Conservation (phyloP, 1,140 invertebrate genomes). For the Rhyacophila brunnea region DNA sequence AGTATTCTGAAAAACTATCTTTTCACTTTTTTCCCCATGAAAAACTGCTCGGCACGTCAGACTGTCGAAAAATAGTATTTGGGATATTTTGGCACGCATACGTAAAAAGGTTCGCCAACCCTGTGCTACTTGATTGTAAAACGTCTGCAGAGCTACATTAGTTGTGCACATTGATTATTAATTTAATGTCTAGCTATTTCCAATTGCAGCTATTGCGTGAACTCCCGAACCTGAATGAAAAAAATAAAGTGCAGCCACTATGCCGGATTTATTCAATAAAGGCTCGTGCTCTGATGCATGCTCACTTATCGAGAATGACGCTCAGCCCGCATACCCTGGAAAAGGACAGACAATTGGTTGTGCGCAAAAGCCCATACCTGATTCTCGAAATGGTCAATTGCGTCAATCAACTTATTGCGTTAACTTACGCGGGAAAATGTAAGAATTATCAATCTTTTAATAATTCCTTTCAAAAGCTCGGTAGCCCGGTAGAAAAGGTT, state of each 20-base stretch:
- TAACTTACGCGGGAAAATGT: conserved; percentile 89
- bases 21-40: too few species aligned
- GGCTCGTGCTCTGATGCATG: conserved; percentile 89
- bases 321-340: conserved; percentile 82
- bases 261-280: conserved; percentile 96
- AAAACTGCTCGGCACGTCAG: too few species aligned
- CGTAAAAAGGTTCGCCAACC: too few species aligned
- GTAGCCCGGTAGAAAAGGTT: too few species aligned
- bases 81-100: too few species aligned
- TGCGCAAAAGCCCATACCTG: conserved; percentile 93
- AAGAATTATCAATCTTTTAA: conserved; percentile 48
- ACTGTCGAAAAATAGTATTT: too few species aligned
- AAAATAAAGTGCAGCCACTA: conserved; percentile 92
- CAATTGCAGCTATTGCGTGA: conserved; percentile 83
- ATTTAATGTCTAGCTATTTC: too few species aligned
- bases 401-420: conserved; percentile 87
- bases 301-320: conserved; percentile 84
- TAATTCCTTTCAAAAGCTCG: too few species aligned
- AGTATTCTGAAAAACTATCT: too few species aligned
- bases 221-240: conserved; percentile 87
- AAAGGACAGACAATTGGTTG: conserved; percentile 80
- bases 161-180: too few species aligned
- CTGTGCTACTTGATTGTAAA: too few species aligned
- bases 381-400: conserved; percentile 97
- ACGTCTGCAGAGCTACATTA: too few species aligned